A percentile compares a stretch with the other conserved stretches of the same genome.
Conservation (phyloP, 2,888 invertebrate species). For the Deroplatys truncata region DNA sequence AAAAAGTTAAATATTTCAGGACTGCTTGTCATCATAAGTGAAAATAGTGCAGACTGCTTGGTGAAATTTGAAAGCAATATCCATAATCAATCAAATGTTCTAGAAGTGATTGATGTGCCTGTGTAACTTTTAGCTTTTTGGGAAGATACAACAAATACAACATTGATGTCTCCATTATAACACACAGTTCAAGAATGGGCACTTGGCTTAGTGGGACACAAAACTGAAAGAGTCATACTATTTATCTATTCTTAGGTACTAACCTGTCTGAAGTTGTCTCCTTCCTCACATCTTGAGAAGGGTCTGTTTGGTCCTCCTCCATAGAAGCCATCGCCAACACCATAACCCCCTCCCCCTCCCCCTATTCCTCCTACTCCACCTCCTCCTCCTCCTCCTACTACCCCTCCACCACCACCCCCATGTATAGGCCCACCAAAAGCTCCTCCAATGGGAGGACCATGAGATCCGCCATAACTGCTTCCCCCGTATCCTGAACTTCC, state of each 20-base stretch:
- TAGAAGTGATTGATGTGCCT: too few species aligned
- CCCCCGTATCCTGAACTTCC: neutral
- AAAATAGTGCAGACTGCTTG: too few species aligned
- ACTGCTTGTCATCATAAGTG: too few species aligned
- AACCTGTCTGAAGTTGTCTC: conserved; percentile 72
- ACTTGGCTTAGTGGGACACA: too few species aligned
- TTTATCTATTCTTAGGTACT: neutral
- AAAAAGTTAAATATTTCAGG: too few species aligned
- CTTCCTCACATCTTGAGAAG: conserved; percentile 66
- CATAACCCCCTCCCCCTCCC: conserved; percentile 16
- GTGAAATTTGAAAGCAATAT: too few species aligned
- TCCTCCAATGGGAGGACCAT: neutral
- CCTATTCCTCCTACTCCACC: conserved; percentile 8
- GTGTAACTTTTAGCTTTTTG: too few species aligned
- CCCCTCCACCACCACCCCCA: conserved; percentile 32
- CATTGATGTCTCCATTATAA: too few species aligned
- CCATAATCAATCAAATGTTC: too few species aligned
- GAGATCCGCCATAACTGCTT: conserved; percentile 21
- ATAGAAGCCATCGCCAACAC: conserved; percentile 22
- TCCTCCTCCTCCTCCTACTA: conserved; percentile 21
- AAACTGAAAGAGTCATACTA: too few species aligned
- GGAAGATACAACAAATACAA: too few species aligned
- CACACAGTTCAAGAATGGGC: too few species aligned
- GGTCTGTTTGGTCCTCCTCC: conserved; percentile 34
- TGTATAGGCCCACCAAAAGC: conserved; percentile 31